Evolutionary conservation across 2,797 vertebrate species (phyloP), one percentile per base, ranked within the genome.

Genomic region (Artibeus jamaicensis): DNA sequence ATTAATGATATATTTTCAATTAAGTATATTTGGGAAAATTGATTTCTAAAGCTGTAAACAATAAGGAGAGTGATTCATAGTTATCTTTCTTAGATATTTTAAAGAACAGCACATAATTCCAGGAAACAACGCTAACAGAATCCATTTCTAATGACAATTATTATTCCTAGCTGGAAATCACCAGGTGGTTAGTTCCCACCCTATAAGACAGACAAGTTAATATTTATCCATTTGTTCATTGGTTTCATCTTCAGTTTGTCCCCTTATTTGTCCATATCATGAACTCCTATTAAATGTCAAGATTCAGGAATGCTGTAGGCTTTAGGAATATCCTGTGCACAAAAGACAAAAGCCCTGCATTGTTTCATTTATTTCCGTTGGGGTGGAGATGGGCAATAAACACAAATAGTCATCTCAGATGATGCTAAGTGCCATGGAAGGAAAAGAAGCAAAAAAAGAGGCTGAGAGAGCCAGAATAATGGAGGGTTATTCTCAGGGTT

Each of bases 31-130:
- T 90, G 59, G 76, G 1, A 93, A 62, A 89, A 98, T 96, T 98
- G 96, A 97, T 98, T 98, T 96, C 73, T 78, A 82, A 98, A 96
- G 79, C 93, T 34, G 37, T 90, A 95, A 96, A 96, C 50, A 74
- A 39, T 87, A 84, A 97, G 83, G 44, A 89, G 87, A 98, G 91
- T 96, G 50, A 96, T 97, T 98, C 98, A 95, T 4, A 93, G 34
- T 42, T 53, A 16, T 95, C 90, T 92, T 83, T 81, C 29, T 93
- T 86, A 93, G 86, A 76, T 97, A 65, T 92, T 96, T 89, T 90
- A 73, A 46, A 89, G 12, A 93, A 67, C 32, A 92, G 24, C 9
- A 70, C 14, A 12, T 29, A 95, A 93, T 46, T 55, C 24, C 10
- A 94, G 71, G 50, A 98, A 97, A 57, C 19, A 26, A 88, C 86